These are phyloP conservation scores for Neoscelio sp. DNA, from an alignment of 2,888 invertebrate genomes.

Conservation along the genomic window DNA sequence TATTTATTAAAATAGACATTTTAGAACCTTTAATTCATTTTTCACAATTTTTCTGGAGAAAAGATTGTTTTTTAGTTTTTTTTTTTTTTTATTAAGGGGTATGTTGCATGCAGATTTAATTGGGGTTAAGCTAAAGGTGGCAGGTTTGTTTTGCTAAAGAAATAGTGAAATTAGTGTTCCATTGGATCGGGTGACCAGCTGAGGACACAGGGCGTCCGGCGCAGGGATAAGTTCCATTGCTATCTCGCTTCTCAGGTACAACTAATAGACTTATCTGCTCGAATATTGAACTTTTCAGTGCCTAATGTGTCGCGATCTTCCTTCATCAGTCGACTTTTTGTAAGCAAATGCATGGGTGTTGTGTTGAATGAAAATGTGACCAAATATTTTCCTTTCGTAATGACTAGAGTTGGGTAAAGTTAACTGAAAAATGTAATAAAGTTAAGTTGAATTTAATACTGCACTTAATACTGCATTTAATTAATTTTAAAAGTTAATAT, in stretches of 20 bases:
- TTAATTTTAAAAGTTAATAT: too few relatives aligned
- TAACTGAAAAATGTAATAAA: too few relatives aligned
- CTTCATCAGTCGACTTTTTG: constrained; percentile 20
- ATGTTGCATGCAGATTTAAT: constrained; percentile 50
- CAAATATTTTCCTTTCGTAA: neutral
- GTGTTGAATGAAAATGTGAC: neutral
- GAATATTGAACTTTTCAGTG: constrained; percentile 68
- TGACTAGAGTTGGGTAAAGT: too few relatives aligned
- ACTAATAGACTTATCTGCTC: too few relatives aligned
- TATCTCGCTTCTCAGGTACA: constrained; percentile 78
- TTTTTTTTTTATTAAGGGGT: neutral
- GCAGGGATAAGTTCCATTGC: constrained; percentile 79
- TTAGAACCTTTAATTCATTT: too few relatives aligned
- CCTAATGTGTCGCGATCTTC: constrained; percentile 70
- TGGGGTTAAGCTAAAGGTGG: constrained; percentile 58
- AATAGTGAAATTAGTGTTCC: constrained; percentile 71
- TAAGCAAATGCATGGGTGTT: constrained; percentile 7
- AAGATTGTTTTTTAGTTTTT: neutral
- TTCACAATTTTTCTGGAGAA: too few relatives aligned
- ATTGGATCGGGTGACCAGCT: constrained; percentile 76
- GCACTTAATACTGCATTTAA: too few relatives aligned
- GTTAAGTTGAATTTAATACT: too few relatives aligned
- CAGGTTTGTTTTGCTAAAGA: constrained; percentile 60
- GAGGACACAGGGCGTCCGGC: constrained; percentile 75
- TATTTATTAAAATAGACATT: neutral